Conservation (phyloP, 2,797 vertebrate genomes). For the Channallabes apus region DNA sequence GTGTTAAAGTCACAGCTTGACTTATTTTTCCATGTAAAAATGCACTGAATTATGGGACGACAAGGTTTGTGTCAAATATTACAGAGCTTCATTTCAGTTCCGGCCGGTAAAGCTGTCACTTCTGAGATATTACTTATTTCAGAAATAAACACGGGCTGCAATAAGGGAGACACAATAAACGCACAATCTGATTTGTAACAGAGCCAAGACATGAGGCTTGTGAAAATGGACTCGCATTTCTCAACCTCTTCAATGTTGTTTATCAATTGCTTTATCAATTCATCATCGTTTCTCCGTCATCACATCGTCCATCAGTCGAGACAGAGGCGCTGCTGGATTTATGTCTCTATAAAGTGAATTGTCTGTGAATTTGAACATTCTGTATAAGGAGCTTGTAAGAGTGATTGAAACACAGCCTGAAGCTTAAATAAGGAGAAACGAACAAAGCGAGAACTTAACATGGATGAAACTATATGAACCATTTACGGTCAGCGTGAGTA, state of each 20-base stretch:
- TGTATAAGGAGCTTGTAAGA: constrained; percentile 7
- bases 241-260: constrained; percentile 4
- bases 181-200: constrained; percentile 44
- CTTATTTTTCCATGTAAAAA: constrained; percentile 39
- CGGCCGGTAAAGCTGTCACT: constrained; percentile 38
- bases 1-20: constrained; percentile 31
- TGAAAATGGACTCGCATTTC: constrained; percentile 19
- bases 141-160: constrained; percentile 40
- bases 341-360: constrained; percentile 22
- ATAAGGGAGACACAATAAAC: constrained; percentile 45
- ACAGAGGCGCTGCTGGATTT: constrained; percentile 12
- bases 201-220: background rate
- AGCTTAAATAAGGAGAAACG: constrained; percentile 7
- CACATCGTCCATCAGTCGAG: constrained; percentile 13
- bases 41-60: constrained; percentile 33
- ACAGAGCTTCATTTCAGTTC: constrained; percentile 33
- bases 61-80: constrained; percentile 45
- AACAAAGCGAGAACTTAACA: constrained; percentile 5
- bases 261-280: constrained; percentile 51
- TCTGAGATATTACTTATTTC: constrained; percentile 41
- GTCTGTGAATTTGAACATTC: constrained; percentile 1
- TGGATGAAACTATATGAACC: background rate
- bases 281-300: constrained; percentile 70
- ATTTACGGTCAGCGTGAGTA: background rate
- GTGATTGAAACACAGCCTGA: constrained; percentile 12